Base-by-base conservation (phyloP, 2,888 invertebrate genomes). In the Oligia fasciuncula region DNA sequence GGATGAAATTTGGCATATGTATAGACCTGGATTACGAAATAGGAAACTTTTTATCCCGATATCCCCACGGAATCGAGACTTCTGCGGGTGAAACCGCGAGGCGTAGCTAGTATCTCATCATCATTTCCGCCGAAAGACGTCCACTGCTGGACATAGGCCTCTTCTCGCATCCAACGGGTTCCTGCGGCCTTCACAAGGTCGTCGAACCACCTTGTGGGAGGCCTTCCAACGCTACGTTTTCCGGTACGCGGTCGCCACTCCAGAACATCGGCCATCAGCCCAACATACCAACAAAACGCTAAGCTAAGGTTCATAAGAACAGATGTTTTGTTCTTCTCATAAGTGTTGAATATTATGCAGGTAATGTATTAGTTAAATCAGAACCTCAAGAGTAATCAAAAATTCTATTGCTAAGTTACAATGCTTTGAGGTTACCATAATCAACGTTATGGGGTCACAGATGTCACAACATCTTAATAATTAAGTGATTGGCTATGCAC, bases 401-500 rank as follows among this genome's bases (percentile, higher is more conserved):
- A 51, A 60, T 70, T 35, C 13, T 8, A 62, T 69, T 29, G 60
- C 43, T 54, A 66, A 62, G 40, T 43, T 67, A 54, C 29, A 17
- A 67, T 62, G 35, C 51, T 66, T 13, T 57, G 46, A 60, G 69
- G 84, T 60, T 84, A 60, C 46, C 40, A 40, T 84, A 71, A 71
- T 54, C 40, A 62, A 70, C 29, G 46, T 68, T 14, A 71, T 54
- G 14, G 84, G 17, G 43, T 83, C 69, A 70, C 35, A 66, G 17
- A n/a, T 57, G 43, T 83, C 40, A 62, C 51, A 70, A 11, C 40
- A 69, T 79, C 67, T 57, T 62, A 71, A 66, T 81, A 51, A 84
- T 82, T 79, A 65, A 72, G 75, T 75, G 74, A 75, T 81, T 79
- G 57, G 54, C 40, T n/a, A 84, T 81, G 66, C 66, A 67, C 54